Base-by-base conservation (phyloP, 2,797 vertebrate genomes). In the Platyrinchus mystaceus region DNA sequence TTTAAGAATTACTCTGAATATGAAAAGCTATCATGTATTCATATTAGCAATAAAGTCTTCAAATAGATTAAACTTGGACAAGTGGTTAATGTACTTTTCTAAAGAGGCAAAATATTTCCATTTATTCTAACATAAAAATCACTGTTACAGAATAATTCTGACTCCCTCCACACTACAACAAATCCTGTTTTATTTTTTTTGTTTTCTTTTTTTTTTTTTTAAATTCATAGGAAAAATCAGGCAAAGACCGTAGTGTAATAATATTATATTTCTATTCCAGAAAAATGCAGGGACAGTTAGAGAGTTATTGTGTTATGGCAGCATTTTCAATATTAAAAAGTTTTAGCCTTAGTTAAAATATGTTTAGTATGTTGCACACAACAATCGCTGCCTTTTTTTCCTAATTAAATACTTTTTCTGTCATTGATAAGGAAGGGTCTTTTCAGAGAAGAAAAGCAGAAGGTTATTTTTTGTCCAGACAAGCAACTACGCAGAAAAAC, bases 341-440 rank as follows among this genome's bases (percentile, higher is more conserved):
- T 37, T 91, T 70, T 53, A 94, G 66, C 36, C n/a, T 74, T 93
- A 94, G 71, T 46, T 67, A 88, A 76, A 94, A 58, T 44, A 55
- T 47, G n/a, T 84, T 82, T 92, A 79, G 52, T 53, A 15, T n/a
- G 50, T 37, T 77, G 89, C 86, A 92, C 39, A 52, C 60, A 71
- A 6, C 28, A 27, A 50, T 70, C 74, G 30, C 68, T 58, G 43
- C n/a, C 36, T 43, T 94, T 84, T 47, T 19, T 34, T 89, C 39
- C 63, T 79, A 44, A 11, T 46, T 56, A 83, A 71, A 67, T 2
- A n/a, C 14, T 52, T 79, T 89, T 85, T 81, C 47, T 78, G 76
- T 37, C 47, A 66, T 3, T 37, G 14, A 59, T 37, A 47, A 3
- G 9, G 46, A 47, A 3, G 8, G 43, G 39, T 3, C 30, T 83